Evolutionary conservation across 2,888 invertebrate species (phyloP), one percentile per base, ranked within the genome.

Genomic region (Helobdella robusta): DNA sequence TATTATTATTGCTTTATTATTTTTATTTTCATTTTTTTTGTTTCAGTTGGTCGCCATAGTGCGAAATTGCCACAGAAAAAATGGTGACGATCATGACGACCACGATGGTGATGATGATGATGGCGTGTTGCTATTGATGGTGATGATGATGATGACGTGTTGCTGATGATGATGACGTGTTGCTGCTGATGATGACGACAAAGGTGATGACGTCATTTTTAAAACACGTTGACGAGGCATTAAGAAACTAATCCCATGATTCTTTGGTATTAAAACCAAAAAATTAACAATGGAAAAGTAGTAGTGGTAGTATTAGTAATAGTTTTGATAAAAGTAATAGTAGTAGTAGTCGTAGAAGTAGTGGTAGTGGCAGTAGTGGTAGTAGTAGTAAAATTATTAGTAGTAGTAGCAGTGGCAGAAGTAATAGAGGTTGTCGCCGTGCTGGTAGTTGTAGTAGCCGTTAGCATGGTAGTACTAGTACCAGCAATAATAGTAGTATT

Each of bases 171-270:
- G 48, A 48, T 8, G 15, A 25, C 23, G 6, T 52, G 52, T 18
- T 52, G 25, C 20, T 52, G 52, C 20, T 52, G 52, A 52, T 52
- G 52, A 52, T 52, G 52, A 52, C 28, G 52, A 34, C 34, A 34
- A 34, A 2, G 58, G 34, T 58, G 58, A 23, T 58, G 58, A 58
- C 5, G 58, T n/a, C n/a, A n/a, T n/a, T n/a, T n/a, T n/a, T n/a
- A n/a, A n/a, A n/a, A n/a, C n/a, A n/a, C n/a, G n/a, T n/a, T n/a
- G n/a, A n/a, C n/a, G n/a, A n/a, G n/a, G n/a, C n/a, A n/a, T n/a
- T n/a, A n/a, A n/a, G n/a, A n/a, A n/a, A n/a, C n/a, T n/a, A n/a
- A n/a, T n/a, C n/a, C n/a, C n/a, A n/a, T n/a, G n/a, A n/a, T n/a
- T n/a, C n/a, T n/a, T n/a, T n/a, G n/a, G 11, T 15, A 15, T 40